A percentile compares a stretch with the other conserved stretches of the same genome.
Evolutionary conservation across 2,113 vertebrate species (phyloP).

Genomic region (Xyliphius kryptos): DNA sequence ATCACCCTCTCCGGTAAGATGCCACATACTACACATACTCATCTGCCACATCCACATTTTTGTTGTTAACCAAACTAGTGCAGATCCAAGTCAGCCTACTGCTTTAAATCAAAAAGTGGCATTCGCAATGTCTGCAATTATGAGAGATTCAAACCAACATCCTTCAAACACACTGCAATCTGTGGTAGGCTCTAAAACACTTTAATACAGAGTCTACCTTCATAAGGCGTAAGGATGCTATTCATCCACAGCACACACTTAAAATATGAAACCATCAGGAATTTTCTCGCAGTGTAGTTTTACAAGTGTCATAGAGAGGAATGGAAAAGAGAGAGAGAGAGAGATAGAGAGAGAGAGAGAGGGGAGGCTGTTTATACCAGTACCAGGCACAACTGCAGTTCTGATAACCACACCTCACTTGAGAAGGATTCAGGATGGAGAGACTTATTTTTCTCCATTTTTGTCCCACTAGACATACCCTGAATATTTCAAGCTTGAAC

Average conservation of each 20-base stretch:
- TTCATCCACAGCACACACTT: constrained; percentile 7
- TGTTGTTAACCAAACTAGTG: constrained; percentile 5
- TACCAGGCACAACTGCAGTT: constrained; percentile 32
- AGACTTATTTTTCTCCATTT: background rate
- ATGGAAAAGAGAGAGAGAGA: constrained; percentile 5
- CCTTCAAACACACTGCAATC: constrained; percentile 23
- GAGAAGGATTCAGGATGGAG: background rate
- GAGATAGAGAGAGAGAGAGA: background rate
- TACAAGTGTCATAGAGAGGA: constrained; percentile 7
- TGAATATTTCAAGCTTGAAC: too few species aligned
- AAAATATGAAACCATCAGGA: background rate
- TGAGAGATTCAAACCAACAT: constrained; percentile 18
- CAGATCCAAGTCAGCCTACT: background rate
- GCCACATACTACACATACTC: constrained; percentile 17
- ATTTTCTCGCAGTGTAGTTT: background rate
- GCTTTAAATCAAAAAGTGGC: constrained; percentile 17
- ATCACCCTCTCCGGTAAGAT: constrained; percentile 76
- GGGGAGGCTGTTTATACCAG: constrained; percentile 19
- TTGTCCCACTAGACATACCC: too few species aligned
- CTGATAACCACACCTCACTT: background rate
- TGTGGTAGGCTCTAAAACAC: constrained; percentile 10
- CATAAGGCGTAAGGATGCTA: constrained; percentile 6
- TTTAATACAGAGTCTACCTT: constrained; percentile 13
- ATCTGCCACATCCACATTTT: constrained; percentile 10
- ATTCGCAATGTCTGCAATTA: too few species aligned